phyloP scores from a whole-genome alignment of 2,888 invertebrate species.

The Chironomus tentans region DNA sequence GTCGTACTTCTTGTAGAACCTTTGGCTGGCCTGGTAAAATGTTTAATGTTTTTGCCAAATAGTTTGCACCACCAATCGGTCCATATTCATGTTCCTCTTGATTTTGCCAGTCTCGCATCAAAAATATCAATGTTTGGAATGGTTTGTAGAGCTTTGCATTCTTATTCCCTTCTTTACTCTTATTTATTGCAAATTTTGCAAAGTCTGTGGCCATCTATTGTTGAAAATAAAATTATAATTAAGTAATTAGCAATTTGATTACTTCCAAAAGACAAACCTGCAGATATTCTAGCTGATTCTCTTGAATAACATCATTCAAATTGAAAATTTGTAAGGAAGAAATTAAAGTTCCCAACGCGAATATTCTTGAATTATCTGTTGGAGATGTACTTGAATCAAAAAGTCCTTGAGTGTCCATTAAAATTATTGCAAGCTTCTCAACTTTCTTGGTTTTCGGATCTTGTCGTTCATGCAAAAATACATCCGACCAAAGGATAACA shows the following conservation, averaged over 20 bases:
- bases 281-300: conserved; percentile 26
- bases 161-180: neutral
- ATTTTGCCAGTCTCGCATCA: conserved; percentile 23
- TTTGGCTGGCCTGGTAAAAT: neutral
- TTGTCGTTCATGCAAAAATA: conserved; percentile 4
- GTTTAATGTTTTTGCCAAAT: neutral
- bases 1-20: conserved; percentile 12
- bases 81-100: conserved; percentile 19
- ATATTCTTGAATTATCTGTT: conserved; percentile 20
- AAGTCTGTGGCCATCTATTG: neutral
- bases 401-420: conserved; percentile 27
- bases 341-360: conserved; percentile 21
- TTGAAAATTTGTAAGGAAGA: conserved; percentile 26
- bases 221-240: too few relatives aligned
- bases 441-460: neutral
- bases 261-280: neutral
- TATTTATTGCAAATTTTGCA: neutral
- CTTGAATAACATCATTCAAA: conserved; percentile 15
- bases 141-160: neutral
- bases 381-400: conserved; percentile 17
- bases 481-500: conserved; percentile 26
- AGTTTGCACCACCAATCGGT: conserved; percentile 3
- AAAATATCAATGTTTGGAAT: conserved; percentile 26
- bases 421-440: conserved; percentile 22
- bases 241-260: too few relatives aligned